Evolutionary conservation across 2,113 vertebrate genomes (phyloP), one percentile per base, ranked within the genome.

Genomic region (Vidua macroura): DNA sequence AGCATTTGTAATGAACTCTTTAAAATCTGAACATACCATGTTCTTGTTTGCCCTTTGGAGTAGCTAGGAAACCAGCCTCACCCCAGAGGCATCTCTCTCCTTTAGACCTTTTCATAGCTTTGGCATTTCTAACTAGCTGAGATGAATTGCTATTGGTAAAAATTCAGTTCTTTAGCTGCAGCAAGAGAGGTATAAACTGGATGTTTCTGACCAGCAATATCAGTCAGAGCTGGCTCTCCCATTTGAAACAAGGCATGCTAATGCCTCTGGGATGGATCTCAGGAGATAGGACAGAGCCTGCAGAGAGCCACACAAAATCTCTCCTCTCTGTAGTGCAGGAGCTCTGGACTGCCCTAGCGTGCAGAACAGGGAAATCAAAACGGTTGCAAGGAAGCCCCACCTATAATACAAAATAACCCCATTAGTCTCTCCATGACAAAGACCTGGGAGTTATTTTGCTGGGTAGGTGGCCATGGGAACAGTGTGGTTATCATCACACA

Each of bases 321-420:
- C 53, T 72, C 25, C 15, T 75, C 35, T 77, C 46, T 35, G 52
- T 6, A 66, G 55, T 24, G 41, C 53, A 76, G 87, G 37, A 68
- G 46, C 48, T 84, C 63, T 39, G 78, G 52, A 68, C 53, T 78
- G 33, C 60, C 21, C 51, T 69, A 66, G n/a, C 6, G 25, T 9
- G 37, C 43, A 86, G 93, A 83, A 41, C 24, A 49, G 79, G 79
- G 76, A 97, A 92, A 83, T 67, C 35, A 83, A 77, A 94, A 77
- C 0, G 0, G 16, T 58, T 0, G 0, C 78, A 91, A 95, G 93
- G 93, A 95, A 95, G 79, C 85, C 63, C 85, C 91, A 90, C 90
- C 94, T 90, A 92, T 30, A 85, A 72, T 60, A 88, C 75, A 93
- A 91, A 95, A 85, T 86, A 83, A 86, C 90, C 63, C 33, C 68